Evolutionary conservation across 2,113 vertebrate species (phyloP).

Genomic region (Hepsetus odoe): DNA sequence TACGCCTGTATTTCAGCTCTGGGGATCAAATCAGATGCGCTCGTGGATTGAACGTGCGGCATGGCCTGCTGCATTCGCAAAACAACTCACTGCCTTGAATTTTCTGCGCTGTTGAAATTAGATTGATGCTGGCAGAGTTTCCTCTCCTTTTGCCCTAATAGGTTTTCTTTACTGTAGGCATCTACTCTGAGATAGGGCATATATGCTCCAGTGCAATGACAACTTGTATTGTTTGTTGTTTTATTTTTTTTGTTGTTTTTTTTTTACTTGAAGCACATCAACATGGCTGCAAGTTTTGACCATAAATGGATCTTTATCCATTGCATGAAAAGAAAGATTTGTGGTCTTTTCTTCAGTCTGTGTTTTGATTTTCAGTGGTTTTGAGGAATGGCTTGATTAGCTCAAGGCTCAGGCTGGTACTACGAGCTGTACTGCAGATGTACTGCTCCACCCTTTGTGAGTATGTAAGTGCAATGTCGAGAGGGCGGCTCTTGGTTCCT

Average conservation of each 20-base stretch:
- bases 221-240: constrained; percentile 53
- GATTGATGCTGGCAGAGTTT: constrained; percentile 68
- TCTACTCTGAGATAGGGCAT: constrained; percentile 68
- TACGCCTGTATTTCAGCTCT: constrained; percentile 71
- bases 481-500: constrained; percentile 38
- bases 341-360: background rate
- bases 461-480: constrained; percentile 17
- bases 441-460: constrained; percentile 14
- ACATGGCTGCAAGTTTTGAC: constrained; percentile 54
- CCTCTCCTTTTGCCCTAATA: constrained; percentile 61
- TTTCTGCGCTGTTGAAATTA: constrained; percentile 71
- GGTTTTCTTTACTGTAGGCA: constrained; percentile 68
- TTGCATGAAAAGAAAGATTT: background rate
- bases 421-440: constrained; percentile 9
- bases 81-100: constrained; percentile 69
- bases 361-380: background rate
- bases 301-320: too few species aligned
- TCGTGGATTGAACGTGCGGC: constrained; percentile 65
- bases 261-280: constrained; percentile 48
- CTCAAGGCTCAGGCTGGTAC: background rate
- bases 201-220: constrained; percentile 65
- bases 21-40: constrained; percentile 71
- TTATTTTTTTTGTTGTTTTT: constrained; percentile 47
- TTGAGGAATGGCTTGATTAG: background rate
- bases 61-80: constrained; percentile 71